Conservation (phyloP, 2,888 invertebrate species). For the Venusia cambrica region DNA sequence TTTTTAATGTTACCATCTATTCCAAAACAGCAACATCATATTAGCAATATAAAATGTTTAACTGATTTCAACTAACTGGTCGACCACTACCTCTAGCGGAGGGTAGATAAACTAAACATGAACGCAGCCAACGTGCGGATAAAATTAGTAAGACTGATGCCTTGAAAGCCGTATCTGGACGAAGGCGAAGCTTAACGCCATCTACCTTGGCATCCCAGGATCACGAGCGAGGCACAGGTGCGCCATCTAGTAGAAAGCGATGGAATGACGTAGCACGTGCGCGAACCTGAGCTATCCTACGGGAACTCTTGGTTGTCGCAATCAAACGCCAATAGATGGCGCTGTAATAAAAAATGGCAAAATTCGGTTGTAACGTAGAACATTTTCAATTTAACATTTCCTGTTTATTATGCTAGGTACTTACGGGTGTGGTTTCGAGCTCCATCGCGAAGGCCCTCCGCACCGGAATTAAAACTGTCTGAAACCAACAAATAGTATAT, state of each 20-base stretch:
- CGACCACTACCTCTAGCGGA: conserved; percentile 34
- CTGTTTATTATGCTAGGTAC: conserved; percentile 42
- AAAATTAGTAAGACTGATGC: not conserved
- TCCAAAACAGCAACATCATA: too few species aligned
- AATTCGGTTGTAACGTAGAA: conserved; percentile 50
- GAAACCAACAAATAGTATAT: conserved; percentile 46
- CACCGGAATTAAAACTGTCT: conserved; percentile 58
- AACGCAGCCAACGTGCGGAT: conserved; percentile 10
- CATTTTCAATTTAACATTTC: conserved; percentile 20
- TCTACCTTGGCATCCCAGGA: conserved; percentile 6
- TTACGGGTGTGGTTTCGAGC: conserved; percentile 68
- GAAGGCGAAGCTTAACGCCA: conserved; percentile 13
- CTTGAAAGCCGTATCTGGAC: not conserved
- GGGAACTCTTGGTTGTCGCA: conserved; percentile 32
- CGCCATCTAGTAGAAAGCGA: conserved; percentile 25
- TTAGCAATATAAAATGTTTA: too few species aligned
- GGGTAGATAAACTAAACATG: conserved; percentile 33
- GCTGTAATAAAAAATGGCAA: conserved; percentile 33
- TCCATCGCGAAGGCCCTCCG: conserved; percentile 49
- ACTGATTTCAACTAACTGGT: too few species aligned
- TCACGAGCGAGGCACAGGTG: not conserved
- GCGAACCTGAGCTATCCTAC: conserved; percentile 25
- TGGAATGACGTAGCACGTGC: conserved; percentile 7
- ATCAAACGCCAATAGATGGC: conserved; percentile 52
- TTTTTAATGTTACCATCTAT: too few species aligned